Evolutionary conservation across 2,113 vertebrate species (phyloP).

Genomic region (Xyrauchen texanus): DNA sequence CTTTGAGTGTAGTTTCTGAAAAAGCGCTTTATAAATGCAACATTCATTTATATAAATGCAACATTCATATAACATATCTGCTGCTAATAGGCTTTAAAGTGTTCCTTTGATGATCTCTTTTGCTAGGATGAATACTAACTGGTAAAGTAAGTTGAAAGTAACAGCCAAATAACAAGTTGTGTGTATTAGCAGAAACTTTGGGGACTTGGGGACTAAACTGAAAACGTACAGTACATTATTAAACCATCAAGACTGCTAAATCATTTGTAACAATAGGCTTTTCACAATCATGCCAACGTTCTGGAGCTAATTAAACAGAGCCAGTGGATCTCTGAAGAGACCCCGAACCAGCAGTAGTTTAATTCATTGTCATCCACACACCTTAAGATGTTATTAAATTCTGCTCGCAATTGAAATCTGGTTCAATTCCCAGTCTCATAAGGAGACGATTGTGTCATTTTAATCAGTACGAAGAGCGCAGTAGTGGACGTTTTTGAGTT

Average conservation of each 20-base stretch:
- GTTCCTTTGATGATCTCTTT: neutral
- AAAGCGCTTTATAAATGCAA: too few relatives aligned
- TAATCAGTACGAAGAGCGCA: conserved; percentile 15
- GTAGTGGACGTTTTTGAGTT: conserved; percentile 3
- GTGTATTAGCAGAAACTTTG: neutral
- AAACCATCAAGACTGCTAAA: neutral
- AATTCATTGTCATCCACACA: conserved; percentile 13
- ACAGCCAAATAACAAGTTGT: neutral
- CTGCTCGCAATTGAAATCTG: conserved; percentile 25
- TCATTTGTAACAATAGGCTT: neutral
- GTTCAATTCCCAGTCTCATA: conserved; percentile 22
- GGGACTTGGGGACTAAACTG: conserved; percentile 14
- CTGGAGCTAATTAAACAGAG: conserved; percentile 34
- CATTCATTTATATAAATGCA: too few relatives aligned
- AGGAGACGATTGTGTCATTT: conserved; percentile 19
- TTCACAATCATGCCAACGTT: conserved; percentile 21
- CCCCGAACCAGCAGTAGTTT: conserved; percentile 1
- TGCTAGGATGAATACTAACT: neutral
- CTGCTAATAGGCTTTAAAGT: neutral
- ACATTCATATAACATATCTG: too few relatives aligned
- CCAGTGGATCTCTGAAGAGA: conserved; percentile 24
- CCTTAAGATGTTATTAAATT: conserved; percentile 41
- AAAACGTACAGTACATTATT: neutral
- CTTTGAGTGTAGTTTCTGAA: too few relatives aligned
- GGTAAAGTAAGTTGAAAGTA: neutral